Conservation (phyloP, 2,888 invertebrate genomes). For the Leptopilina myrica region DNA sequence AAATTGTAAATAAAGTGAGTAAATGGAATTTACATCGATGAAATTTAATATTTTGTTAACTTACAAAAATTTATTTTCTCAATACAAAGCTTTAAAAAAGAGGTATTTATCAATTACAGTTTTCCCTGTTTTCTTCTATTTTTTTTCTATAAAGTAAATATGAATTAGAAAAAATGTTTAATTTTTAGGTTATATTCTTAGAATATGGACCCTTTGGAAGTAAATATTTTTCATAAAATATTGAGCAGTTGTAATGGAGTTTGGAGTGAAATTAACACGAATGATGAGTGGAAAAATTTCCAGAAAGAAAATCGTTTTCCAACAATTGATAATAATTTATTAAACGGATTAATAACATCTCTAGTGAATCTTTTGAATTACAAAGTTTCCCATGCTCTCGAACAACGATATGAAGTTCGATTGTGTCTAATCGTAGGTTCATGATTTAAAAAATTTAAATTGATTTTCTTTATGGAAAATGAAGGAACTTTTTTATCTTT, state of each 20-base stretch:
- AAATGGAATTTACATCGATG: too few species aligned
- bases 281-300: constrained; percentile 53
- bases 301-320: constrained; percentile 56
- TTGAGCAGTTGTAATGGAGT: constrained; percentile 59
- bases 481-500: constrained; percentile 35
- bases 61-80: too few species aligned
- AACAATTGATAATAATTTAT: constrained; percentile 53
- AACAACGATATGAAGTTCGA: constrained; percentile 69
- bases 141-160: too few species aligned
- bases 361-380: constrained; percentile 63
- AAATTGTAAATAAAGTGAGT: too few species aligned
- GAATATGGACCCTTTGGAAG: constrained; percentile 59
- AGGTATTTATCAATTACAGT: too few species aligned
- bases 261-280: constrained; percentile 51
- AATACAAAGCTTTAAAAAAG: too few species aligned
- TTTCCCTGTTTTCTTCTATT: too few species aligned
- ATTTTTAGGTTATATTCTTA: background rate
- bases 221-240: constrained; percentile 60
- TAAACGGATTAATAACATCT: constrained; percentile 60
- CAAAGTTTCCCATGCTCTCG: constrained; percentile 67
- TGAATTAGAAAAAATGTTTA: background rate
- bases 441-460: background rate
- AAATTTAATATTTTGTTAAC: too few species aligned
- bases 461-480: background rate
- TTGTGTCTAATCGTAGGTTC: constrained; percentile 66